These are phyloP conservation scores for Macquaria australasica DNA, from an alignment of 2,113 vertebrate species.

Conservation along the genomic window DNA sequence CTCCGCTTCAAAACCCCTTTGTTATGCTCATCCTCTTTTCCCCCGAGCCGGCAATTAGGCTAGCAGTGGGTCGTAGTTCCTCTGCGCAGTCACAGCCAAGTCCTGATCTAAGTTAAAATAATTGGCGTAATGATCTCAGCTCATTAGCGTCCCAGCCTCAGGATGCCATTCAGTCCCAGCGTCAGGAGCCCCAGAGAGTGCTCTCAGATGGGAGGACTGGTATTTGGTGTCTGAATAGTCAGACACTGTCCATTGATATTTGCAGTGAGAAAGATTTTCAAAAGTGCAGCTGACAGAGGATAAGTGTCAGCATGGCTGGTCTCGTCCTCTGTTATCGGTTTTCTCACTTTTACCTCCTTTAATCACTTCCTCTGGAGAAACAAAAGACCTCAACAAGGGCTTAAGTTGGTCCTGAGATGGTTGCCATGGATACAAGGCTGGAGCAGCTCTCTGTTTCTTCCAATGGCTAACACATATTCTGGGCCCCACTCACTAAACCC, in stretches of 20 bases:
- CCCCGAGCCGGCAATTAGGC: constrained; percentile 75
- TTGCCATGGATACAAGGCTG: constrained; percentile 80
- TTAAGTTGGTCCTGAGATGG: constrained; percentile 72
- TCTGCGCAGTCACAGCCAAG: constrained; percentile 71
- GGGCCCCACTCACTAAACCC: constrained; percentile 39
- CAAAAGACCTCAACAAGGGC: constrained; percentile 68
- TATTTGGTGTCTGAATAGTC: constrained; percentile 59
- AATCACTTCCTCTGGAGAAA: constrained; percentile 74
- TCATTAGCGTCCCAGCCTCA: constrained; percentile 73
- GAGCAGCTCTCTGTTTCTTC: constrained; percentile 60
- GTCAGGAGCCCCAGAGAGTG: constrained; percentile 64
- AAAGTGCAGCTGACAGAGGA: constrained; percentile 67
- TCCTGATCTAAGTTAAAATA: constrained; percentile 81
- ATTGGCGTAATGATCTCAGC: constrained; percentile 82
- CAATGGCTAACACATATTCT: constrained; percentile 53
- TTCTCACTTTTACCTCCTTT: constrained; percentile 72
- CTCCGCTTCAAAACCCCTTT: constrained; percentile 70
- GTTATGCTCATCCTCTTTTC: constrained; percentile 68
- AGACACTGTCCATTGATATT: constrained; percentile 67
- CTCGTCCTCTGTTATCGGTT: constrained; percentile 46
- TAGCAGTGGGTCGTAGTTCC: constrained; percentile 63
- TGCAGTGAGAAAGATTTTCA: constrained; percentile 61
- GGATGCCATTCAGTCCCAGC: constrained; percentile 69
- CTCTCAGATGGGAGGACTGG: constrained; percentile 52
- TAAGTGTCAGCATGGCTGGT: constrained; percentile 53